Conservation (phyloP, 30 jellyfish, hydroid and myxozoan species). For the Rhopilema esculentum region DNA sequence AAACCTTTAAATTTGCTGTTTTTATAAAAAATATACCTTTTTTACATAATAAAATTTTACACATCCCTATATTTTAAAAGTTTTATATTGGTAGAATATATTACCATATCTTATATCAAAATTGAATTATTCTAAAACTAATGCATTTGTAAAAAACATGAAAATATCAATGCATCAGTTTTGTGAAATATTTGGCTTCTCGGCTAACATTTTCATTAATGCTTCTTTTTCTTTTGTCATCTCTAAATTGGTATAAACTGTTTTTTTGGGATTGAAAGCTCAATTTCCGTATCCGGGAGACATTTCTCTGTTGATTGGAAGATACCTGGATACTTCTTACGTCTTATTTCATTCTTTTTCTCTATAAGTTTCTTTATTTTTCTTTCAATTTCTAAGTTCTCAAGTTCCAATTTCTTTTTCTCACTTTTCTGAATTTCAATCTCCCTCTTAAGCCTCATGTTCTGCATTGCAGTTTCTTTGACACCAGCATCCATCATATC, state of each 20-base stretch:
- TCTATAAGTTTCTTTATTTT: slow-evolving; percentile 16
- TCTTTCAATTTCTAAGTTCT: slow-evolving; percentile 27
- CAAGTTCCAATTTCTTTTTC: slow-evolving; percentile 22
- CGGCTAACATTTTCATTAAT: no score
- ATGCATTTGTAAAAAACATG: no score
- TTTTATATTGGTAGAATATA: no score
- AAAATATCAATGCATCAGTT: no score
- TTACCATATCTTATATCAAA: no score
- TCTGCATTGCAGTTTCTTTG: slow-evolving; percentile 32
- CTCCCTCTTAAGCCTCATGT: slow-evolving; percentile 30
- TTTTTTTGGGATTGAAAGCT: slow-evolving; percentile 50
- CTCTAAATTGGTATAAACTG: slow-evolving; percentile 58
- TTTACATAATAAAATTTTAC: no score
- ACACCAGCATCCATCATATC: slow-evolving; percentile 41
- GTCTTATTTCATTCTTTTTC: slow-evolving; percentile 1
- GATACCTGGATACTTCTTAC: slow-evolving; percentile 40
- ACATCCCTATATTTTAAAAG: no score
- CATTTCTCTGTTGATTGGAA: slow-evolving; percentile 36
- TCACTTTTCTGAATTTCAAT: slow-evolving; percentile 51
- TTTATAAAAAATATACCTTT: no score
- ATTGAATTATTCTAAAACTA: no score
- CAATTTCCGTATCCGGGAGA: slow-evolving; percentile 51
- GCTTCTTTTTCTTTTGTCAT: no score
- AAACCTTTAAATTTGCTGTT: no score
- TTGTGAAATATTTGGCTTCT: no score